Evolutionary conservation across 2,888 invertebrate genomes (phyloP).

Genomic region (Phymatocera aterrima): DNA sequence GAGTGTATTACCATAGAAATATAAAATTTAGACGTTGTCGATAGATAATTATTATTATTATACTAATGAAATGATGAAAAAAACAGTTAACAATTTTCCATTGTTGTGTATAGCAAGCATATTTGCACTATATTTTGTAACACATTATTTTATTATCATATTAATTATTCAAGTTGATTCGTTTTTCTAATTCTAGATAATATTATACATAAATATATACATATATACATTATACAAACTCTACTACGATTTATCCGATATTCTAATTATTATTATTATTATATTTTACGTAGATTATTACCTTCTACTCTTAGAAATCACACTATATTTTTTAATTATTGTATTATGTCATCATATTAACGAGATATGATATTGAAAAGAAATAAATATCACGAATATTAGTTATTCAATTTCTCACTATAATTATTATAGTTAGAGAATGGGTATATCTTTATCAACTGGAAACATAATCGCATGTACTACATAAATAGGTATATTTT

Average conservation of each 20-base stretch:
- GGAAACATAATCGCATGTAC: background rate
- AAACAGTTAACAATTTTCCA: constrained; percentile 51
- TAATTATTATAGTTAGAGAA: background rate
- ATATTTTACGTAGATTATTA: constrained; percentile 64
- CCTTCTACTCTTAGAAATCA: constrained; percentile 70
- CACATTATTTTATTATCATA: constrained; percentile 64
- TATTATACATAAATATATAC: background rate
- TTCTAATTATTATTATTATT: constrained; percentile 58
- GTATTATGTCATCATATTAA: constrained; percentile 69
- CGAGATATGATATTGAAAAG: constrained; percentile 67
- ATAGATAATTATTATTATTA: constrained; percentile 12
- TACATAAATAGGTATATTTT: background rate
- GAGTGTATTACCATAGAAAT: constrained; percentile 16
- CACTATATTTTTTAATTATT: constrained; percentile 73
- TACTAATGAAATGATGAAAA: background rate
- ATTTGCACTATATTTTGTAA: constrained; percentile 72
- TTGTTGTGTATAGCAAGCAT: constrained; percentile 68
- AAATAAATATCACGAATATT: constrained; percentile 64
- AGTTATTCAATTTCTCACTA: constrained; percentile 4
- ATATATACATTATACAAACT: background rate
- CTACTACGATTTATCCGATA: constrained; percentile 33
- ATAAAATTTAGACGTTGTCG: constrained; percentile 21
- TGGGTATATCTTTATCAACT: background rate
- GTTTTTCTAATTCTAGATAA: constrained; percentile 31
- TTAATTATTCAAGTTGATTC: constrained; percentile 55